Base-by-base conservation (phyloP, 2,888 invertebrate genomes). In the Ctenicera cuprea region DNA sequence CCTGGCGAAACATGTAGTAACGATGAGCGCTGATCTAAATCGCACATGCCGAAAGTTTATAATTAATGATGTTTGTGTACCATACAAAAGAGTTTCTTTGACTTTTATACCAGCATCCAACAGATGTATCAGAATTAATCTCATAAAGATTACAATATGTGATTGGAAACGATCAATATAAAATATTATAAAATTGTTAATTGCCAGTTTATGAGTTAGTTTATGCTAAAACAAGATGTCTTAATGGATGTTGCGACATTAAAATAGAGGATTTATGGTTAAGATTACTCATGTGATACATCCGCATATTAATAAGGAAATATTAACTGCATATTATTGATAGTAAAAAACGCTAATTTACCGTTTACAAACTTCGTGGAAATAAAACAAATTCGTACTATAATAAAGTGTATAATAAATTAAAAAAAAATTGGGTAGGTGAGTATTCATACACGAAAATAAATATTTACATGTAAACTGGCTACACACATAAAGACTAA, bases 1-100 rank as follows among this genome's bases (percentile, higher is more conserved):
- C 54, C 54, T 54, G 54, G 30, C 14, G 50, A 50, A 57, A 59
- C 41, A 26, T 30, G 22, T 30, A 11, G 16, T 14, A 61, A 45
- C 59, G 59, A 59, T 38, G 59, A 59, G 59, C 59, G 57, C 16
- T 59, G 59, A 59, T 59, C 59, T 59, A 59, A 59, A 59, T 59
- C 37, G 38, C 59, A 59, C 59, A 59, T 59, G 59, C 41, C 59
- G 38, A 37, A 57, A 33, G 11, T 57, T 33, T 57, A 37, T 20
- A 59, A 59, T 59, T 59, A 59, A 59, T 59, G 59, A 20, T 22
- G 59, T 38, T 38, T 59, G 3, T 20, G n/a, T 38, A 3, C 12
- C 22, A 22, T 11, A 50, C 20, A 50, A 50, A 50, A 22, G 22
- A 20, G 12, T 50, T 50, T 22, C 20, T 18, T 22, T 22, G 18